A percentile compares a stretch with the other conserved stretches of the same genome.
phyloP scores from a whole-genome alignment of 2,797 vertebrate genomes.

The Coreius guichenoti region DNA sequence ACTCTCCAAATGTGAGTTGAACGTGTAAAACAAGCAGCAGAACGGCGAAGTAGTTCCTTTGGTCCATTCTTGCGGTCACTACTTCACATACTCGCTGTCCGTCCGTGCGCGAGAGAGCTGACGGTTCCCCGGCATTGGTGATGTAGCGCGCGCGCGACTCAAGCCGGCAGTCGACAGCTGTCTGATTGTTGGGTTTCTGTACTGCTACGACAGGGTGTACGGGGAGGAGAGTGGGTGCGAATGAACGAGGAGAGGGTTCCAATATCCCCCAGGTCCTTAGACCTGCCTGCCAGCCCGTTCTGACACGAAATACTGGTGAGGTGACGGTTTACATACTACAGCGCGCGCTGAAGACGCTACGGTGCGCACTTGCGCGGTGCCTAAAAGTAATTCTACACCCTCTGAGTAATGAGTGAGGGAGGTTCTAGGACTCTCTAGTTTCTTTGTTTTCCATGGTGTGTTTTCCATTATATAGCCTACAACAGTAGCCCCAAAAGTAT shows the following conservation, averaged over 20 bases:
- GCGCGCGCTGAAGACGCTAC: slow-evolving; percentile 21
- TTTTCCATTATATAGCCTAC: not conserved
- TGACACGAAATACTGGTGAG: slow-evolving; percentile 27
- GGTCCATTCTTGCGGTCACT: slow-evolving; percentile 75
- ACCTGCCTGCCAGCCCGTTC: slow-evolving; percentile 52
- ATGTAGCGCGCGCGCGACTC: slow-evolving; percentile 52
- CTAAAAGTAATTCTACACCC: slow-evolving; percentile 44
- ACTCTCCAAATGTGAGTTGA: slow-evolving; percentile 71
- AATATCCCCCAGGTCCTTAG: slow-evolving; percentile 75
- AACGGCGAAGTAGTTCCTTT: slow-evolving; percentile 68
- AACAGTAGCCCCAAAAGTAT: not conserved
- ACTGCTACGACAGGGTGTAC: slow-evolving; percentile 67
- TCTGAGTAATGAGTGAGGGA: slow-evolving; percentile 28
- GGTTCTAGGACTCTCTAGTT: slow-evolving; percentile 25
- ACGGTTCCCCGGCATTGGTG: slow-evolving; percentile 67
- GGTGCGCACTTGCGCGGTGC: slow-evolving; percentile 30
- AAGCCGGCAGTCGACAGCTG: slow-evolving; percentile 61
- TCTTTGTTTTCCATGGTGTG: slow-evolving; percentile 30
- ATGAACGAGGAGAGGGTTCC: slow-evolving; percentile 46
- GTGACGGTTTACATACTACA: not conserved
- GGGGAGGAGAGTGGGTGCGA: slow-evolving; percentile 59
- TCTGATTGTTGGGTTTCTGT: slow-evolving; percentile 61
- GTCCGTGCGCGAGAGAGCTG: slow-evolving; percentile 65
- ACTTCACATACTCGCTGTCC: slow-evolving; percentile 75
- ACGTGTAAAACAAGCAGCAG: slow-evolving; percentile 73